Base-by-base conservation (phyloP, 2,888 invertebrate genomes). In the Mycogona germanica region DNA sequence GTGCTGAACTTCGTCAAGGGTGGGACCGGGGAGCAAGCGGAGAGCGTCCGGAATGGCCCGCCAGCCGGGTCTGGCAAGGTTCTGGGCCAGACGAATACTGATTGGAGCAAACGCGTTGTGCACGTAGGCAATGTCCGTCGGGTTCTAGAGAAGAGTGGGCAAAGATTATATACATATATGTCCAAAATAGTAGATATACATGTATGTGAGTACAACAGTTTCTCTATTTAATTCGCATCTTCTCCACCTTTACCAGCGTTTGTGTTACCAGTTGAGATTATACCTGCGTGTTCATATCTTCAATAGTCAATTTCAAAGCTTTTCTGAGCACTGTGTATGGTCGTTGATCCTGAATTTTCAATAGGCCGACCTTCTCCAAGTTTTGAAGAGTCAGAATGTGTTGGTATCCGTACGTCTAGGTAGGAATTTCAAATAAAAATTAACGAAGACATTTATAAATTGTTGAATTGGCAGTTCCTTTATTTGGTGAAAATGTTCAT, bases 61-160 rank as follows among this genome's bases (percentile, higher is more conserved):
- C 77, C 76, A 77, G 1, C 75, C 73, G 0, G 72, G 71, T 25
- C 59, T 58, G 19, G 58, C 67, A 29, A 71, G 60, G 55, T 70
- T 68, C 61, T 76, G 74, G 37, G 72, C 73, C 32, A 77, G 60
- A 29, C 96, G 78, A 2, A 91, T 84, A 50, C 87, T 87, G 37
- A 98, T 70, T 0, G 97, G 96, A 0, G 95, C 93, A 70, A 95
- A 97, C 32, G 75, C 88, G 65, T 87, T 87, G 66, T 88, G 87
- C 32, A 93, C 84, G 65, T 91, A 95, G 60, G 88, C 84, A 51
- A 92, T 87, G 65, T 96, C 93, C 57, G 79, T 83, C 0, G 85
- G 85, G 51, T 81, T 78, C 70, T 72, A 64, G 40, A 63, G 62
- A 42, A 12, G n/a, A 46, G n/a, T n/a, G n/a, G n/a, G n/a, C n/a